Conservation (phyloP, 2,113 vertebrate species). For the Eolophus roseicapilla region DNA sequence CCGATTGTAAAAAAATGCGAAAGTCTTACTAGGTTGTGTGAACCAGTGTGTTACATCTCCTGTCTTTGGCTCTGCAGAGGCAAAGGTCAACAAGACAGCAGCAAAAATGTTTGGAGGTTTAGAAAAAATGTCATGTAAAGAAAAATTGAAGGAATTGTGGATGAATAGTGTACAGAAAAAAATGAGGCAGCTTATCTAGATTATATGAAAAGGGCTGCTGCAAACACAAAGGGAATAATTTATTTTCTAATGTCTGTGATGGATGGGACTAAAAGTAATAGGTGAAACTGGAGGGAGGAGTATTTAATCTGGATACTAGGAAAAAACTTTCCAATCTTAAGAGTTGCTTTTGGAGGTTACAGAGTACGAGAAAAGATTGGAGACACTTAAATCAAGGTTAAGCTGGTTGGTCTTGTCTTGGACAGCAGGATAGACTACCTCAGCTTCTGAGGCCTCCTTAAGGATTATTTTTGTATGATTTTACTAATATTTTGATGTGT, state of each 20-base stretch:
- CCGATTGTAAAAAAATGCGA: neutral
- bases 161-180: neutral
- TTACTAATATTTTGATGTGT: neutral
- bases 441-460: neutral
- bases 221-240: neutral
- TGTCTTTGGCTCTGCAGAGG: neutral
- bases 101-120: neutral
- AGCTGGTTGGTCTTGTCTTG: neutral
- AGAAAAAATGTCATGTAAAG: neutral
- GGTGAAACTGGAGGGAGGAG: neutral
- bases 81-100: neutral
- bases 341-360: neutral
- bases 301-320: neutral
- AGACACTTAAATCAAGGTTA: neutral
- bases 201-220: neutral
- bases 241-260: neutral
- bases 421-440: neutral
- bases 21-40: neutral
- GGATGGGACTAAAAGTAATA: neutral
- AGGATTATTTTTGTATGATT: neutral
- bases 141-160: neutral
- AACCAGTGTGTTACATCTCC: neutral
- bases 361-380: neutral
- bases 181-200: neutral
- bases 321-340: neutral